Evolutionary conservation across 2,797 vertebrate genomes (phyloP).

Genomic region (Cichlasoma orientale): DNA sequence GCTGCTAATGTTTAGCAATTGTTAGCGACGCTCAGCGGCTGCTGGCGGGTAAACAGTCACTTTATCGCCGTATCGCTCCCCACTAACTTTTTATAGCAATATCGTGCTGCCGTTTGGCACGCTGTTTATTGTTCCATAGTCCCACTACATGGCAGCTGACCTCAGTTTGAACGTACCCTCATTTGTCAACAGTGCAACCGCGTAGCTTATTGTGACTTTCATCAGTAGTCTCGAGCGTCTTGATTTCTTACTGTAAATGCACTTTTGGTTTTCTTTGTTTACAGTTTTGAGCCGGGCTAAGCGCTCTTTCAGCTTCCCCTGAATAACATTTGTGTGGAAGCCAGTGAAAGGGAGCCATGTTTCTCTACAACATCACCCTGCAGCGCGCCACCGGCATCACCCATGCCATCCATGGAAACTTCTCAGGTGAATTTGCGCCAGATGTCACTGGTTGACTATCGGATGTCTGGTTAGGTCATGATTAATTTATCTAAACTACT

Average conservation of each 20-base stretch:
- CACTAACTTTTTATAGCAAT: neutral
- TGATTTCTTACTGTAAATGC: neutral
- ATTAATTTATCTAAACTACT: neutral
- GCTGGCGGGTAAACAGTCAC: slow-evolving; percentile 5
- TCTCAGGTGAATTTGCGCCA: slow-evolving; percentile 87
- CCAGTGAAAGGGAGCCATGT: slow-evolving; percentile 81
- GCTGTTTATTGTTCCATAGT: neutral
- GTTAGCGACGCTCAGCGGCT: neutral
- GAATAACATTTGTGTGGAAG: slow-evolving; percentile 34
- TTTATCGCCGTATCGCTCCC: too few species aligned
- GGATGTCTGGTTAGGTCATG: neutral
- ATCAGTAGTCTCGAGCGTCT: neutral
- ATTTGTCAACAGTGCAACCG: neutral
- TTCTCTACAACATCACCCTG: slow-evolving; percentile 96
- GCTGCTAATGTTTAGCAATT: slow-evolving; percentile 32
- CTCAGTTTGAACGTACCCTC: neutral
- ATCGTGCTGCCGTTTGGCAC: neutral
- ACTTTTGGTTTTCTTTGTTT: neutral
- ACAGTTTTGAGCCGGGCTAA: slow-evolving; percentile 46
- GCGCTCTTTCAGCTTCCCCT: slow-evolving; percentile 48
- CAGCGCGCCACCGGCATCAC: slow-evolving; percentile 97
- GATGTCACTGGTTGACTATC: neutral
- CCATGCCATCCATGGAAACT: slow-evolving; percentile 98
- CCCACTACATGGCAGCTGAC: neutral
- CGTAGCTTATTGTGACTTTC: neutral